Evolutionary conservation across 1,140 invertebrate genomes (phyloP), one percentile per base, ranked within the genome.

Genomic region (Homarus americanus): DNA sequence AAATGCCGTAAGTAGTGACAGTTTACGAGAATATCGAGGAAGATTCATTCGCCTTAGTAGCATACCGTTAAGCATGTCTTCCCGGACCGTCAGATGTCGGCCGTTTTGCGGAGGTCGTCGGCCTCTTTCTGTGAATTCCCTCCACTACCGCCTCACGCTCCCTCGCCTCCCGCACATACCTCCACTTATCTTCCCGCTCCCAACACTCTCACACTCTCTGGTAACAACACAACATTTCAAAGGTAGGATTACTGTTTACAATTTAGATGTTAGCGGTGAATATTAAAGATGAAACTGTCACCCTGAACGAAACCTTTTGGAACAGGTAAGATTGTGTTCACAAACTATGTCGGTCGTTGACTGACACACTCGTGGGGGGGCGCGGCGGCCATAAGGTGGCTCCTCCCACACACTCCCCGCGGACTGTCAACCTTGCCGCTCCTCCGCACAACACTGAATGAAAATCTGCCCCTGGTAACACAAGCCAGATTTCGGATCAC

Each of bases 331-430:
- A 82, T 83, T 36, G n/a, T 66, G 80, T 28, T 83, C 53, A 38
- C 53, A 69, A 66, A 69, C 80, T 84, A 72, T 84, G 82, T 84
- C 63, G 82, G 82, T 84, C 82, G 66, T 84, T 84, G 82, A 84
- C 82, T 84, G 82, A 84, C 82, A 84, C 82, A 84, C 63, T 72
- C 17, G 66, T 36, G 63, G 82, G 38, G 82, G 66, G 82, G 82
- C 63, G n/a, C 82, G 53, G 53, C 15, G 53, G 34, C 10, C 15
- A n/a, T n/a, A 72, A 44, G 40, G 82, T 36, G 82, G 69, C 36
- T 72, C 32, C 40, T 32, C 36, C 63, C 7, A 20, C n/a, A 32
- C 2, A 4, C n/a, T 12, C 15, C 10, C 78, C 44, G 17, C 36
- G 9, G 82, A 84, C 9, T 84, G n/a, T 69, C 36, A 9, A 12